Percentiles rank a stretch among this genome's conserved stretches.
phyloP scores from a whole-genome alignment of 2,888 invertebrate species.

The Gortyna flavago region DNA sequence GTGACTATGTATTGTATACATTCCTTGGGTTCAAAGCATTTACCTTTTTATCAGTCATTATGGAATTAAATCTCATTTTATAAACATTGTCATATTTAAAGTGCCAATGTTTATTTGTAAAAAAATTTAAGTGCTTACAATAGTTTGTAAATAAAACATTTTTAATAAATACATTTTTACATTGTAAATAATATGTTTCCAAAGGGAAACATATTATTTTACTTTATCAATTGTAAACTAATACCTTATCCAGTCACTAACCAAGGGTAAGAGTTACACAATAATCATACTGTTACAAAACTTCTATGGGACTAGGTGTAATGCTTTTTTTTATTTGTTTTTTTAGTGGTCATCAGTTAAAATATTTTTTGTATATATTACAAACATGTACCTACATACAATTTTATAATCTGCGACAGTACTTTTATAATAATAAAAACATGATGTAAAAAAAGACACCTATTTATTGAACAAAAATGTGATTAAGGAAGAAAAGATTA shows the following conservation, averaged over 20 bases:
- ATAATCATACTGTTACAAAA: neutral
- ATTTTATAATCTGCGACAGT: neutral
- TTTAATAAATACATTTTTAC: neutral
- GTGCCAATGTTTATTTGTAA: neutral
- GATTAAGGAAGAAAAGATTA: neutral
- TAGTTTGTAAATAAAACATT: conserved; percentile 42
- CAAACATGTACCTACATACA: neutral
- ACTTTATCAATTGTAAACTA: neutral
- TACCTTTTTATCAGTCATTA: conserved; percentile 11
- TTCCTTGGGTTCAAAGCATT: conserved; percentile 42
- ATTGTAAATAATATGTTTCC: no score
- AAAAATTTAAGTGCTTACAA: neutral
- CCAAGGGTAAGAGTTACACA: neutral
- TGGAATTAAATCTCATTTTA: conserved; percentile 25
- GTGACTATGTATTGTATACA: conserved; percentile 70
- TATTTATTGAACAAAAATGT: neutral
- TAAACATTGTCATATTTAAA: neutral
- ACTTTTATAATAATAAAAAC: neutral
- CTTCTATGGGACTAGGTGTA: neutral
- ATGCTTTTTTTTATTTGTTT: neutral
- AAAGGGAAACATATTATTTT: conserved; percentile 12
- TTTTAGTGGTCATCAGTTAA: neutral
- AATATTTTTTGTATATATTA: neutral
- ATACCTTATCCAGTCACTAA: neutral
- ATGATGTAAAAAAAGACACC: neutral